Percentiles rank a stretch among this genome's conserved stretches.
phyloP scores from a whole-genome alignment of 2,797 vertebrate genomes.

The Anguilla obscura region DNA sequence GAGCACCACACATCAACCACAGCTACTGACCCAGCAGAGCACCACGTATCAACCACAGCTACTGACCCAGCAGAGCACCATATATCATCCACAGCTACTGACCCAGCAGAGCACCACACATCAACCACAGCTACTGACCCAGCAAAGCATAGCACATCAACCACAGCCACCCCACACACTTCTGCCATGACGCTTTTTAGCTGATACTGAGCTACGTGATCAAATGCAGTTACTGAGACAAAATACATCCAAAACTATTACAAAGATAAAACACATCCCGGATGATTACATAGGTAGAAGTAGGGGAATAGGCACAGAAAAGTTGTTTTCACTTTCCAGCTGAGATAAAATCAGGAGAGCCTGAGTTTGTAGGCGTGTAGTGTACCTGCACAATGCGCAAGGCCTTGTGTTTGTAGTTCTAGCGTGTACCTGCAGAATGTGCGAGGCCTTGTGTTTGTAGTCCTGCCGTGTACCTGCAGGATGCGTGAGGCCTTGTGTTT shows the following conservation, averaged over 20 bases:
- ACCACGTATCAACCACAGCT: background rate
- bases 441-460: too few species aligned
- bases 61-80: background rate
- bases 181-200: too few species aligned
- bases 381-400: too few species aligned
- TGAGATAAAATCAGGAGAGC: background rate
- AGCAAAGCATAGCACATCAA: constrained; percentile 15
- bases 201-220: too few species aligned
- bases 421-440: too few species aligned
- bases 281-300: background rate
- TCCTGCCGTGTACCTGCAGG: too few species aligned
- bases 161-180: background rate
- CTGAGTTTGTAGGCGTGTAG: too few species aligned
- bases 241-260: background rate
- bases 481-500: too few species aligned
- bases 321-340: background rate
- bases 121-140: background rate
- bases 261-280: background rate
- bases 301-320: background rate
- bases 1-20: background rate
- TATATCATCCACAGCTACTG: background rate
- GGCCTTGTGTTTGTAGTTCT: too few species aligned
- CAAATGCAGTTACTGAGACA: background rate
- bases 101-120: background rate
- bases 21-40: background rate